Evolutionary conservation across 2,113 vertebrate species (phyloP).

Genomic region (Laticauda colubrina): DNA sequence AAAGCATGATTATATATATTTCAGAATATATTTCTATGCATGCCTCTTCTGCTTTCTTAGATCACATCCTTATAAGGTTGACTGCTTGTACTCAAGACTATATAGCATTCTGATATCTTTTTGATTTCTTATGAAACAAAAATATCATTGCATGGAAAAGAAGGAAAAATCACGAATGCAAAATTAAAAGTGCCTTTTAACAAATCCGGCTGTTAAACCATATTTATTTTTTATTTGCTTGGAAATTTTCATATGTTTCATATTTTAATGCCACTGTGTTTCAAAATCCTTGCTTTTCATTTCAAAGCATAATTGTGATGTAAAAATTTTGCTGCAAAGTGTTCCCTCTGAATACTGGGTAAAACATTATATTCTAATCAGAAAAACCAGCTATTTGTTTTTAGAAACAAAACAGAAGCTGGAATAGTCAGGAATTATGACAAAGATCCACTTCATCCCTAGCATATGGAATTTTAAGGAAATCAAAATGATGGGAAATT

Average conservation of each 20-base stretch:
- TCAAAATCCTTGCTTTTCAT: constrained; percentile 5
- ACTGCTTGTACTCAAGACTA: not conserved
- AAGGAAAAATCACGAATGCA: not conserved
- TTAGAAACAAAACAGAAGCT: not conserved
- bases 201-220: not conserved
- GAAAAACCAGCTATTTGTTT: not conserved
- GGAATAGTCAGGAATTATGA: not conserved
- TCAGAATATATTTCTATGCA: not conserved
- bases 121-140: not conserved
- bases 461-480: not conserved
- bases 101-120: not conserved
- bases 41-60: not conserved
- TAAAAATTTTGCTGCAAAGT: not conserved
- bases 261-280: not conserved
- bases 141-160: not conserved
- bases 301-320: not conserved
- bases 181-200: not conserved
- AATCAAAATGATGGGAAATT: constrained; percentile 3
- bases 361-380: not conserved
- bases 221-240: constrained; percentile 3
- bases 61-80: not conserved
- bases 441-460: not conserved
- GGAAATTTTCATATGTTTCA: not conserved
- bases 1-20: not conserved
- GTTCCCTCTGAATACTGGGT: not conserved